Percentiles rank a stretch among this genome's conserved stretches.
These are phyloP conservation scores for Agriopis marginaria DNA, from an alignment of 2,888 invertebrate species.

Conservation along the genomic window DNA sequence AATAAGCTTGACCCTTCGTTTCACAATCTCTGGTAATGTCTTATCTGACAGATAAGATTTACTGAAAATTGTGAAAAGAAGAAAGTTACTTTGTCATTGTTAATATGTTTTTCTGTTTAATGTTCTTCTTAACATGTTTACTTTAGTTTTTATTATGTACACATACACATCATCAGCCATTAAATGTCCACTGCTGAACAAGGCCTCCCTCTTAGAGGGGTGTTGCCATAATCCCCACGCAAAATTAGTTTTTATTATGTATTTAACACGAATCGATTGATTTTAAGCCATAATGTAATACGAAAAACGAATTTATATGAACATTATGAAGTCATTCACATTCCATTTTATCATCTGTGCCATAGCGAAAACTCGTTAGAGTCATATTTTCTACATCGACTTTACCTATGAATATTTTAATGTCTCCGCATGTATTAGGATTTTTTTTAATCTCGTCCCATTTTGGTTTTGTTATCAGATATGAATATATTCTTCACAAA, in stretches of 20 bases:
- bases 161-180: too few species aligned
- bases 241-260: conserved; percentile 15
- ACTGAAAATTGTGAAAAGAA: neutral
- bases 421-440: neutral
- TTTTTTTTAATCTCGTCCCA: neutral
- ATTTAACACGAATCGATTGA: conserved; percentile 25
- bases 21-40: conserved; percentile 3
- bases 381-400: conserved; percentile 3
- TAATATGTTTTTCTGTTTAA: conserved; percentile 10
- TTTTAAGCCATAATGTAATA: conserved; percentile 8
- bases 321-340: conserved; percentile 21
- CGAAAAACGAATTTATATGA: conserved; percentile 33
- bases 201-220: too few species aligned
- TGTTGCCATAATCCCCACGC: too few species aligned
- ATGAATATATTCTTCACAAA: too few species aligned
- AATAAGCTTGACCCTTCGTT: neutral
- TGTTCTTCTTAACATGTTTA: conserved; percentile 11
- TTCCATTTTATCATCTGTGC: conserved; percentile 31
- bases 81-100: neutral
- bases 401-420: conserved; percentile 1
- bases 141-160: conserved; percentile 14
- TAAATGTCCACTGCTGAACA: too few species aligned
- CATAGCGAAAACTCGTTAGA: conserved; percentile 16
- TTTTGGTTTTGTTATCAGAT: neutral
- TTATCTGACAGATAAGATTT: conserved; percentile 1